phyloP scores from a whole-genome alignment of 2,113 vertebrate species.

The Pongo pygmaeus region DNA sequence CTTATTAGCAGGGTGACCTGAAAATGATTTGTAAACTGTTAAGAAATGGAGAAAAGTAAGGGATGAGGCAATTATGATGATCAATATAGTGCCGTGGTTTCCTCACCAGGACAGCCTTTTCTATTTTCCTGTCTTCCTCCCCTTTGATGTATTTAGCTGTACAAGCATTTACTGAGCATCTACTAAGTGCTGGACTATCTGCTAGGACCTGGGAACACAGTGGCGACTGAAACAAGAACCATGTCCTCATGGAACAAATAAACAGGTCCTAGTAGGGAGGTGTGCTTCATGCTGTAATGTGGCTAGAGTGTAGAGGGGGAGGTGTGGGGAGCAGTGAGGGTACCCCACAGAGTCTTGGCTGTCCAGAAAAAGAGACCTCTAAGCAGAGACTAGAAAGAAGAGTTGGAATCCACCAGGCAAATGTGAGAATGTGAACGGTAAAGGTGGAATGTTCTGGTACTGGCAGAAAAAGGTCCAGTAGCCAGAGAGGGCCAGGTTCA shows the following conservation, averaged over 20 bases:
- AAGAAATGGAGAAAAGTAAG: background rate
- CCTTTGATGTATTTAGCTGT: background rate
- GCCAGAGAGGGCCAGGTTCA: background rate
- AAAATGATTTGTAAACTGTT: background rate
- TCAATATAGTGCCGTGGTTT: background rate
- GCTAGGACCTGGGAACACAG: background rate
- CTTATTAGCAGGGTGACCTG: background rate
- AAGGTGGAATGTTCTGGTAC: background rate
- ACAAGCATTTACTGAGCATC: background rate
- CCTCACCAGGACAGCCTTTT: background rate
- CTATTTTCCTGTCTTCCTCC: background rate
- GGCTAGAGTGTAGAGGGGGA: background rate
- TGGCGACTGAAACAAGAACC: background rate
- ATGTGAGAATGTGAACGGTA: background rate
- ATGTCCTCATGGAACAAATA: background rate
- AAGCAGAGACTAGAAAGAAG: background rate
- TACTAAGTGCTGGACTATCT: background rate
- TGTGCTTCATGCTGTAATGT: accelerated
- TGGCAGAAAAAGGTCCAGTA: background rate
- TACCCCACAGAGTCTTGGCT: background rate
- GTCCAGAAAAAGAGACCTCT: background rate
- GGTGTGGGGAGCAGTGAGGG: background rate
- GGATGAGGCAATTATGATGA: background rate
- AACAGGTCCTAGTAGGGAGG: background rate
- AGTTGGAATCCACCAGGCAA: background rate